Base-by-base conservation (phyloP, 2,797 vertebrate species). In the Linurgus olivaceus region DNA sequence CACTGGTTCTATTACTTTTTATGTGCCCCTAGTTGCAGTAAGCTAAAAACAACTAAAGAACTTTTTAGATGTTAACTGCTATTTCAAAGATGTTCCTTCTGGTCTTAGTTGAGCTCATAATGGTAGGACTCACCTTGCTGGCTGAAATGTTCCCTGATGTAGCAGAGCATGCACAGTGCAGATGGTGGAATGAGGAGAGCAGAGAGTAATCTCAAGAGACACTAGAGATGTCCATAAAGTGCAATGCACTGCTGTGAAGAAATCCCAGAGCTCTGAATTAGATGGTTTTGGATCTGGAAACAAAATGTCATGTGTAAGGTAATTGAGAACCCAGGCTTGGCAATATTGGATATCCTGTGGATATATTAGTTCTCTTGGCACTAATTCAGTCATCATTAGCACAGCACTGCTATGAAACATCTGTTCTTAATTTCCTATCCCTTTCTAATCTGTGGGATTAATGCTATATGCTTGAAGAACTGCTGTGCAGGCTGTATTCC, bases 361-460 rank as follows among this genome's bases (percentile, higher is more conserved):
- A 84, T 93, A 52, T 92, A 85, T 95, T 91, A 93, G 47, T 67
- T 89, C 86, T 84, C 80, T 62, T 89, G 95, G 93, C 91, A 73
- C 59, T 91, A 73, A 73, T 93, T 87, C 74, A 93, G 89, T 59
- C 74, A 35, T 82, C 59, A 82, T 70, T 85, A 89, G 62, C 37
- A 47, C 37, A 87, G 59, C 40, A 58, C 71, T 79, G 84, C 93
- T 93, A 90, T 66, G 62, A 88, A 95, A 93, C 96, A 95, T 90
- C 93, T 94, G 94, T 76, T 96, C 71, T 62, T 87, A 85, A 92
- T 96, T 95, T 97, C 10, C 89, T 67, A 62, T 35, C 45, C 29
- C 31, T 86, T 93, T 94, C 87, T 96, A 94, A 96, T 95, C 94
- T 71, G 35, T 76, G 86, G 86, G 93, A 96, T 94, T 94, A 96